Conservation (phyloP, 2,888 invertebrate genomes). For the Eupithecia vulgata region DNA sequence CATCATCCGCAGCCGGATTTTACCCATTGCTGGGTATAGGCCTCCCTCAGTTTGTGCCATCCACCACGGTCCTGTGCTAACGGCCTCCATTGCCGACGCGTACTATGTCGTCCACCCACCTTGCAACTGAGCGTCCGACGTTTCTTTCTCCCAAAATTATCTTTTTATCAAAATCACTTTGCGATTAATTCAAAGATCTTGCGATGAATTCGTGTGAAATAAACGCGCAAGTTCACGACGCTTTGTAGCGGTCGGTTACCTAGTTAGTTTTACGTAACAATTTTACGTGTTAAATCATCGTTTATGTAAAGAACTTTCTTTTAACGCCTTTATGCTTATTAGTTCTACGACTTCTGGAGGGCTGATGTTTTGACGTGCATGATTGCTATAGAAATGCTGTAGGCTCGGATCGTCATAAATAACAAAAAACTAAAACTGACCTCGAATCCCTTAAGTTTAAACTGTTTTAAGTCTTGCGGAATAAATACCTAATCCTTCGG, state of each 20-base stretch:
- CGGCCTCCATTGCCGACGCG: no score
- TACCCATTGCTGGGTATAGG: no score
- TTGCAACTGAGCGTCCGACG: no score
- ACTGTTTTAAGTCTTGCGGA: no score
- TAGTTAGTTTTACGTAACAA: slow-evolving; percentile 34
- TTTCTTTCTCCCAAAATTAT: no score
- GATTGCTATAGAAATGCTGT: background rate
- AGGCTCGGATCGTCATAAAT: background rate
- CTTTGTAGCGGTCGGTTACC: slow-evolving; percentile 33
- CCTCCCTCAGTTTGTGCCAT: no score
- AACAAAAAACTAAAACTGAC: background rate
- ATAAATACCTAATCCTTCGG: no score
- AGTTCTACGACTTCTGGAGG: background rate
- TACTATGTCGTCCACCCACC: no score
- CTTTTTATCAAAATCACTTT: slow-evolving; percentile 16
- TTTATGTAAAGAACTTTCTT: slow-evolving; percentile 31
- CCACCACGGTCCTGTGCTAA: no score
- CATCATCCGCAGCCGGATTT: no score
- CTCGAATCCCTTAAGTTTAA: no score
- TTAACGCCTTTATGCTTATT: slow-evolving; percentile 19
- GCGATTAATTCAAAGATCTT: slow-evolving; percentile 15
- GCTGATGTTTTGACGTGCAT: background rate
- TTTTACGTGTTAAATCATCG: slow-evolving; percentile 36
- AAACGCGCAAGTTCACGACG: slow-evolving; percentile 38
- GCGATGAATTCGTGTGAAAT: slow-evolving; percentile 25